A percentile compares a stretch with the other conserved stretches of the same genome.
Conservation (phyloP, 2,797 vertebrate genomes). For the Anas flavirostris region DNA sequence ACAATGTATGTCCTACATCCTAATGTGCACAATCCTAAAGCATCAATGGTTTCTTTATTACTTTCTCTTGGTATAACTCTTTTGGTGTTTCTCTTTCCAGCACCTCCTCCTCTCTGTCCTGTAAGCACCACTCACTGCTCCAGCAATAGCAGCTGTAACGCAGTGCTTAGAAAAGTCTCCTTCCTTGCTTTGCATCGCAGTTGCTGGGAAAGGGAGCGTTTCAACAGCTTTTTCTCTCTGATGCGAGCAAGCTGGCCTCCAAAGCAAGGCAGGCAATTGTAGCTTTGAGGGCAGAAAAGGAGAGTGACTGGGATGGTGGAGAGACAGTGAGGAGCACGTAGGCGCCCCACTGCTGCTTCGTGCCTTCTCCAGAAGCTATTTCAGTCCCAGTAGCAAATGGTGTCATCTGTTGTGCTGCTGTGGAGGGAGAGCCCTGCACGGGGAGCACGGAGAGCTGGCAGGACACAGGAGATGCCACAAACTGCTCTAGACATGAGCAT, state of each 20-base stretch:
- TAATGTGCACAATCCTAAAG: background rate
- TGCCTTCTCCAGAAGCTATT: background rate
- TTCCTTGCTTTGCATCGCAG: background rate
- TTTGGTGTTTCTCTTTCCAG: background rate
- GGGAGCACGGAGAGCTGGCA: background rate
- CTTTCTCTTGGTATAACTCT: background rate
- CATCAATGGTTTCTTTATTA: background rate
- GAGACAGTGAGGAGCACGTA: background rate
- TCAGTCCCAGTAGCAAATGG: constrained; percentile 12
- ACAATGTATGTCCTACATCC: background rate
- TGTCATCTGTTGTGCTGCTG: background rate
- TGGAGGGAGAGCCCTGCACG: background rate
- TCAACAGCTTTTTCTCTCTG: background rate
- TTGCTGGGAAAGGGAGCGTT: background rate
- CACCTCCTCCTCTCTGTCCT: background rate
- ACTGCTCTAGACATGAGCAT: background rate
- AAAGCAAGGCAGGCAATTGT: background rate
- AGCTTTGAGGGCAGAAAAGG: background rate
- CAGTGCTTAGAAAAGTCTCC: background rate
- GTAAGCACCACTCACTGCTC: background rate
- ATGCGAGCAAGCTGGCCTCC: background rate
- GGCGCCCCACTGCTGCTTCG: background rate
- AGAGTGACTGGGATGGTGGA: background rate
- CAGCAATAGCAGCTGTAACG: background rate
- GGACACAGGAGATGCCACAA: background rate